phyloP scores from a whole-genome alignment of 2,888 invertebrate species.

The Aleiodes alternator region DNA sequence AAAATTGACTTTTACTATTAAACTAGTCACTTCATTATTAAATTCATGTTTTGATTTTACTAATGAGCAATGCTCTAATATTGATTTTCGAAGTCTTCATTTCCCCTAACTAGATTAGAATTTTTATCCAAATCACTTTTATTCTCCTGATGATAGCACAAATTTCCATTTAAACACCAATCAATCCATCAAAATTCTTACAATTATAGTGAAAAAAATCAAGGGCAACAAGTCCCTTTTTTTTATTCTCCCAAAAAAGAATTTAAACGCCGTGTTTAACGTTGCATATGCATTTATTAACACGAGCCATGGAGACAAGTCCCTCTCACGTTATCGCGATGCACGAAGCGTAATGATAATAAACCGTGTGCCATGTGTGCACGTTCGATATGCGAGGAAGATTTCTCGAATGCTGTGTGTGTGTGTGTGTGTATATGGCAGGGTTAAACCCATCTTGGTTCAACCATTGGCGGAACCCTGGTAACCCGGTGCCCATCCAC shows the following conservation, averaged over 20 bases:
- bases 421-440: neutral
- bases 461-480: neutral
- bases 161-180: no score
- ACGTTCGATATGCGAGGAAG: slow-evolving; percentile 52
- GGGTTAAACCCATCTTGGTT: neutral
- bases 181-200: no score
- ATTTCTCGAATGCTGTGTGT: slow-evolving; percentile 44
- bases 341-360: slow-evolving; percentile 59
- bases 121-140: no score
- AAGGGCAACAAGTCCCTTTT: neutral
- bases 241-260: neutral
- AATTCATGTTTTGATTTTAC: no score
- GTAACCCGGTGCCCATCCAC: slow-evolving; percentile 37
- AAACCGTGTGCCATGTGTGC: slow-evolving; percentile 50
- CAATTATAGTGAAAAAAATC: neutral
- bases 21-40: no score
- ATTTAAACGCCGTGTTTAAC: neutral
- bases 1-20: neutral
- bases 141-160: no score
- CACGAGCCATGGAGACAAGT: slow-evolving; percentile 42
- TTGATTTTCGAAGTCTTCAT: no score
- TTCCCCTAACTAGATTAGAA: no score
- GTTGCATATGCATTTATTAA: slow-evolving; percentile 51
- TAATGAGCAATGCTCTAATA: no score
- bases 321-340: slow-evolving; percentile 54